Conservation (phyloP, 2,888 invertebrate genomes). For the Amphimallon solstitiale region DNA sequence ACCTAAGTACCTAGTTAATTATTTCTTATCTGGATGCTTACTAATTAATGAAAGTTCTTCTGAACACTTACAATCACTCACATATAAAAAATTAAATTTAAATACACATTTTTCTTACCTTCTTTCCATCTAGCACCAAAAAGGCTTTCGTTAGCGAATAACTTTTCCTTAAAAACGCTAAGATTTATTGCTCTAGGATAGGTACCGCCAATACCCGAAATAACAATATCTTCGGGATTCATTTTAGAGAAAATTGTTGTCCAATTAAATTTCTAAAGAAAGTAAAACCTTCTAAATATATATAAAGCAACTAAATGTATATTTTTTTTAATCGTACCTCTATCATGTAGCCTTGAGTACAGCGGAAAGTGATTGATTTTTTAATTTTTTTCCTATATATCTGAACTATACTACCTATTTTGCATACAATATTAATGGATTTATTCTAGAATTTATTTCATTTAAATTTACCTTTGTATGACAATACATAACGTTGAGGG, state of each 20-base stretch:
- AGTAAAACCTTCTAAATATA: neutral
- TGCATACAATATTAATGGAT: neutral
- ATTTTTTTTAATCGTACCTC: no score
- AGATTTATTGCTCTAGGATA: constrained; percentile 71
- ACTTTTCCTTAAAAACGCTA: constrained; percentile 68
- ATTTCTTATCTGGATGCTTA: no score
- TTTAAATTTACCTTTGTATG: no score
- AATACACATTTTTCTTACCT: constrained; percentile 48
- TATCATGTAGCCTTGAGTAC: neutral
- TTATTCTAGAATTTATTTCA: no score
- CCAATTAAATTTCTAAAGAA: neutral
- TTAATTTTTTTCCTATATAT: neutral
- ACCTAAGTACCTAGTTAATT: no score
- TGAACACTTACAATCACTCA: no score
- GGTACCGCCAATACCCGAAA: constrained; percentile 66
- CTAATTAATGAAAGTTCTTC: no score
- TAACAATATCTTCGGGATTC: constrained; percentile 56
- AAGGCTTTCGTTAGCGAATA: constrained; percentile 61
- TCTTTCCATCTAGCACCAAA: constrained; percentile 57
- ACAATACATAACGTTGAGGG: no score
- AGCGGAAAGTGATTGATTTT: neutral
- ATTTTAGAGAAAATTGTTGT: neutral
- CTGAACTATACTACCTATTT: neutral
- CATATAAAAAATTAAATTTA: neutral
- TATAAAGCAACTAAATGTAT: no score